Evolutionary conservation across 2,888 invertebrate species (phyloP), one percentile per base, ranked within the genome.

Genomic region (Drosophila atripex): DNA sequence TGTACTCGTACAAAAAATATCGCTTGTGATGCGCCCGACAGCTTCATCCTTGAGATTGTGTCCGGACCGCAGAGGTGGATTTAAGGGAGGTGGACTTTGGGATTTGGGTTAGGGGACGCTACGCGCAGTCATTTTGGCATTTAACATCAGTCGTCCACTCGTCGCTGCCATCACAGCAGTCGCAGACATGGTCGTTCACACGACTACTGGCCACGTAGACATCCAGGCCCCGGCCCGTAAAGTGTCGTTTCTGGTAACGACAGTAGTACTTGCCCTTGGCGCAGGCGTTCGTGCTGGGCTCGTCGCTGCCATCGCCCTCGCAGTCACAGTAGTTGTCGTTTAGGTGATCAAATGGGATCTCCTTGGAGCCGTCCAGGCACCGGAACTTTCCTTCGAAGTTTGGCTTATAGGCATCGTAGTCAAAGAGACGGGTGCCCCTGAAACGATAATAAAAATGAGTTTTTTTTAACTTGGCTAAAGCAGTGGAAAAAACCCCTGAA

Each of bases 111-210:
- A 60, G 58, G 30, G 9, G 16, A 8, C 53, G 52, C 85, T 88
- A 89, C 85, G 86, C 79, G 80, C 91, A 91, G 25, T 51, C 77
- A 65, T 89, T 89, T 60, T 60, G 78, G 71, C 91, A 91, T 41
- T 75, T 71, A 47, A 28, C 58, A 52, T 71, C 74, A 28, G 88
- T 87, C 41, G 76, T 76, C 94, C 95, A 96, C 91, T 97, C 97
- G 91, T 97, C 97, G 47, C 96, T 96, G n/a, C 97, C 97, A 92
- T 97, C 97, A 91, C 97, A 97, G 88, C 97, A 97, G 91, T 97
- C 97, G 93, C 98, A 98, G 75, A 98, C 95, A 7, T 97, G 97
- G 93, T 99, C 98, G 91, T 98, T 98, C 0, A 99, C 95, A 89
- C 95, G 93, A 73, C 95, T 95, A 1, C 98, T 96, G 9, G 95